Conservation (phyloP, 2,113 vertebrate genomes). For the Erinaceus europaeus region DNA sequence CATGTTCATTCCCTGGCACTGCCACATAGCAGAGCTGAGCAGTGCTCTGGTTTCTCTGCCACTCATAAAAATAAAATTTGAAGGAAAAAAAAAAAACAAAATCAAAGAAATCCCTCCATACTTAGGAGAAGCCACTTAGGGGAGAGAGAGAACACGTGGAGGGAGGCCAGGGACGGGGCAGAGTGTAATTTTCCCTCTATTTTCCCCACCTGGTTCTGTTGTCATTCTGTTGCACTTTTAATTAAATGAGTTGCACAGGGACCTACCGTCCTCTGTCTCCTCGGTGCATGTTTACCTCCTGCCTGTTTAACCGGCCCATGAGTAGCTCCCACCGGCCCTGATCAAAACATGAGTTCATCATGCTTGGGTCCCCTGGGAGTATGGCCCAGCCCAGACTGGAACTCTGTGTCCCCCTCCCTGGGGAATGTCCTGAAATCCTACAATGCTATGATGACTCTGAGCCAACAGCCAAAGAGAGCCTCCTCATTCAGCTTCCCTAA, state of each 20-base stretch:
- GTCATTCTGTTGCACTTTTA: neutral
- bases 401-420: neutral
- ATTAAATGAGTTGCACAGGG: neutral
- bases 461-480: neutral
- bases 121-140: neutral
- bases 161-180: too few species aligned
- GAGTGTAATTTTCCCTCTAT: neutral
- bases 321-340: neutral
- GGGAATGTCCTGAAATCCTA: neutral
- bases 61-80: too few species aligned
- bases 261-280: neutral
- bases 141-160: neutral
- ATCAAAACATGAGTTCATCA: conserved; percentile 61
- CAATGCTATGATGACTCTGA: neutral
- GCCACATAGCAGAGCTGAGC: too few species aligned
- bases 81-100: too few species aligned
- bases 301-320: conserved; percentile 29
- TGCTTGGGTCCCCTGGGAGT: neutral
- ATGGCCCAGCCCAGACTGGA: neutral
- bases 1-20: too few species aligned
- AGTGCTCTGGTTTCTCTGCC: too few species aligned
- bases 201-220: neutral
- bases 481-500: neutral
- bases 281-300: conserved; percentile 46
- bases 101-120: neutral